Base-by-base conservation (phyloP, 1,140 invertebrate genomes). In the Elysia chlorotica region DNA sequence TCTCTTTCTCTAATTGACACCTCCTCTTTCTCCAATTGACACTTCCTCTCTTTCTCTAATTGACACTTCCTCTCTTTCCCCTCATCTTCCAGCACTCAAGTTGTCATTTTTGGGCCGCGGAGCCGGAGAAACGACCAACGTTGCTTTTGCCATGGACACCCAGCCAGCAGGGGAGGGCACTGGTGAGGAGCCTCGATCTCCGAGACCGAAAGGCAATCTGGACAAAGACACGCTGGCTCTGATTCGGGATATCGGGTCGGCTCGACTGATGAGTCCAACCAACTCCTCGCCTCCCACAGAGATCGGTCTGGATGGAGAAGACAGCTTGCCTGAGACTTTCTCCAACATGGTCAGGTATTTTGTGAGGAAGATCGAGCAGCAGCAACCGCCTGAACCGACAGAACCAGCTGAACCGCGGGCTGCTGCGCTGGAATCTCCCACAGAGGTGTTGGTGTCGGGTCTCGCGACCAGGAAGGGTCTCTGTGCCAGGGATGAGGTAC, bases 161-260 rank as follows among this genome's bases (percentile, higher is more conserved):
- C 19, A 48, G 30, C 33, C 30, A 21, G 54, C 66, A 59, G 57
- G 17, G 33, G 37, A 36, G 25, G 10, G 33, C 61, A 41, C 37
- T 4, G 19, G 33, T 14, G 37, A 17, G 38, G 54, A 69, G 21
- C 62, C 61, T n/a, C n/a, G n/a, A n/a, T n/a, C n/a, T n/a, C n/a
- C n/a, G 6, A 37, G 36, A 6, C 41, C 48, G 5, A 76, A 70
- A 31, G 23, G 67, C 19, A 66, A 67, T 41, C 71, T 82, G 74
- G 80, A 84, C 61, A 25, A 71, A 17, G 74, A 81, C 54, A 81
- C 78, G 19, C 71, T 83, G 56, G 78, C 79, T 30, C 59, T 82
- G 25, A 82, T 84, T 37, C 57, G 79, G 48, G 83, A 84, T 59
- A 83, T 83, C 31, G 83, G 80, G 0, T 84, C 80, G 3, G 79